Evolutionary conservation across 2,797 vertebrate species (phyloP).

Genomic region (Danio aesculapii): DNA sequence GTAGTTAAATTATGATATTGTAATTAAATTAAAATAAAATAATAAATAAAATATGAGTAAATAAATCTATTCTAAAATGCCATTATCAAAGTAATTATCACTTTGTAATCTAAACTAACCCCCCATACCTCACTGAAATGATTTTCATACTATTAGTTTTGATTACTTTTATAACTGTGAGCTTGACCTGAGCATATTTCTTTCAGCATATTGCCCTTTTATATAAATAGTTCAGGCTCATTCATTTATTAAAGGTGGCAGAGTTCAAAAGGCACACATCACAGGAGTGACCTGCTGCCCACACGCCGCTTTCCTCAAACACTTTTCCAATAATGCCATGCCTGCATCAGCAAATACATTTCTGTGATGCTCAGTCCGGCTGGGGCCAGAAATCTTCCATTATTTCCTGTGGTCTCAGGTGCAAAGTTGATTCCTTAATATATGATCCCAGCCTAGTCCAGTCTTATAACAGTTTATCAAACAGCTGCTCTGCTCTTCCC

Average conservation of each 20-base stretch:
- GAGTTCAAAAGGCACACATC: conserved; percentile 20
- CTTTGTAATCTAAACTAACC: neutral
- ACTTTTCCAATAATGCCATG: neutral
- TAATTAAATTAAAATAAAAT: too few species aligned
- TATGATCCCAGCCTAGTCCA: neutral
- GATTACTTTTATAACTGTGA: neutral
- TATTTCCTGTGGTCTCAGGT: conserved; percentile 17
- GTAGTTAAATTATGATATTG: too few species aligned
- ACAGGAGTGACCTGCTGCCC: conserved; percentile 2
- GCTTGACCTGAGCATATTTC: neutral
- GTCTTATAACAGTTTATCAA: neutral
- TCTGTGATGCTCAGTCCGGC: conserved; percentile 7
- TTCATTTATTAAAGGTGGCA: conserved; percentile 17
- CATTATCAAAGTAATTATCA: too few species aligned
- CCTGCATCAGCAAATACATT: conserved; percentile 14
- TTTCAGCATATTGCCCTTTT: neutral
- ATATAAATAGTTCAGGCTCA: conserved; percentile 8
- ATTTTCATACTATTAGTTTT: neutral
- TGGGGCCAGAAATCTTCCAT: conserved; percentile 19
- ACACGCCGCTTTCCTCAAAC: neutral
- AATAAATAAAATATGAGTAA: too few species aligned
- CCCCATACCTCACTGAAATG: neutral
- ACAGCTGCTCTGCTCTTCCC: conserved; percentile 31
- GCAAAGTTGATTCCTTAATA: conserved; percentile 12
- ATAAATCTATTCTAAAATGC: too few species aligned